Conservation (phyloP, 2,113 vertebrate species). For the Hipposideros armiger region DNA sequence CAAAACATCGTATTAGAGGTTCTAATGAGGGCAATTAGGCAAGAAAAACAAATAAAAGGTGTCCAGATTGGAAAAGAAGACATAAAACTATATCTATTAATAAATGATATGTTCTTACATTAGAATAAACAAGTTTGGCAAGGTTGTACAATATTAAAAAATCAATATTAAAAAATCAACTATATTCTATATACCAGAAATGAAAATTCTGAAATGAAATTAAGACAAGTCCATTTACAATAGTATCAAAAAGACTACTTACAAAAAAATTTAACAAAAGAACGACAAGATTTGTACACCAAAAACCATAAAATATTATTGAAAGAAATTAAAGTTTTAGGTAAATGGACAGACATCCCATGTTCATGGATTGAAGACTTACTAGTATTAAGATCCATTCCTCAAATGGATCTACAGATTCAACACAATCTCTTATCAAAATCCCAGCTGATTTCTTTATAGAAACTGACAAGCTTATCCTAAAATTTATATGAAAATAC, state of each 20-base stretch:
- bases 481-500: conserved; percentile 19
- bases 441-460: background rate
- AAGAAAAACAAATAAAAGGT: background rate
- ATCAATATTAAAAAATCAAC: background rate
- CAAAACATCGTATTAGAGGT: background rate
- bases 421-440: background rate
- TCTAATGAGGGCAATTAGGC: background rate
- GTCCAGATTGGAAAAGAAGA: background rate
- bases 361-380: background rate
- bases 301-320: background rate
- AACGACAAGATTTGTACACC: background rate
- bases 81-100: background rate
- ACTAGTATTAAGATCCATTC: background rate
- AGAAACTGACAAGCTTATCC: background rate
- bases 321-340: conserved; percentile 29
- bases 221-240: background rate
- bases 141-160: background rate
- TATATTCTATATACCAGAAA: background rate
- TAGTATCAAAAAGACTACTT: background rate
- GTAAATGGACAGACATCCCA: background rate
- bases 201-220: conserved; percentile 24
- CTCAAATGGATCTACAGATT: background rate
- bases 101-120: background rate
- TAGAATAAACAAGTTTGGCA: background rate
- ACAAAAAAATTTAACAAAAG: background rate